These are phyloP conservation scores for Thaumetopoea pityocampa DNA, from an alignment of 1,140 invertebrate genomes.

Conservation along the genomic window DNA sequence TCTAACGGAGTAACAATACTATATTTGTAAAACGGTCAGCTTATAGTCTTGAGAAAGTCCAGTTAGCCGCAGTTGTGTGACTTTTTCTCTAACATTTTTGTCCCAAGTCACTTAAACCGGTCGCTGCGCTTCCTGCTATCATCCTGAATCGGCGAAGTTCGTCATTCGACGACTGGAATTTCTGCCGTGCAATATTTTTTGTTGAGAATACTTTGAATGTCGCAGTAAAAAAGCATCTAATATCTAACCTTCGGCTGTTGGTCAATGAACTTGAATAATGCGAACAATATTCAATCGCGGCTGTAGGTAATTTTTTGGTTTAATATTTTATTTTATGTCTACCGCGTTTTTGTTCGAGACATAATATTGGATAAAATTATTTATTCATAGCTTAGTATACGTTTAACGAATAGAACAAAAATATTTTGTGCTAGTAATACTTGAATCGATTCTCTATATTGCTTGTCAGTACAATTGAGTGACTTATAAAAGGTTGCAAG, in stretches of 20 bases:
- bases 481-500: no score
- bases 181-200: slow-evolving; percentile 45
- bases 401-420: no score
- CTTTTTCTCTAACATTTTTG: slow-evolving; percentile 47
- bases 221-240: slow-evolving; percentile 29
- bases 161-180: slow-evolving; percentile 49
- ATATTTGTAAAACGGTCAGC: slow-evolving; percentile 15
- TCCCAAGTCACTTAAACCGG: slow-evolving; percentile 31
- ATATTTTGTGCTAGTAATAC: no score
- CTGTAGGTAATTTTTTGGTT: not conserved
- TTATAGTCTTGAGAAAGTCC: slow-evolving; percentile 32
- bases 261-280: slow-evolving; percentile 39
- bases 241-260: slow-evolving; percentile 23
- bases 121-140: slow-evolving; percentile 49
- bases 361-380: no score
- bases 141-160: slow-evolving; percentile 50
- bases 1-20: slow-evolving; percentile 20
- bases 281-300: no score
- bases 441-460: no score
- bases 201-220: slow-evolving; percentile 30
- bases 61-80: slow-evolving; percentile 43
- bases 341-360: no score
- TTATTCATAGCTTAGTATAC: no score
- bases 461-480: no score
- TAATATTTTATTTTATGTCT: slow-evolving; percentile 4